Percentiles rank a stretch among this genome's conserved stretches.
These are phyloP conservation scores for Cerceris ruficornis DNA, from an alignment of 2,888 invertebrate species.

Conservation along the genomic window DNA sequence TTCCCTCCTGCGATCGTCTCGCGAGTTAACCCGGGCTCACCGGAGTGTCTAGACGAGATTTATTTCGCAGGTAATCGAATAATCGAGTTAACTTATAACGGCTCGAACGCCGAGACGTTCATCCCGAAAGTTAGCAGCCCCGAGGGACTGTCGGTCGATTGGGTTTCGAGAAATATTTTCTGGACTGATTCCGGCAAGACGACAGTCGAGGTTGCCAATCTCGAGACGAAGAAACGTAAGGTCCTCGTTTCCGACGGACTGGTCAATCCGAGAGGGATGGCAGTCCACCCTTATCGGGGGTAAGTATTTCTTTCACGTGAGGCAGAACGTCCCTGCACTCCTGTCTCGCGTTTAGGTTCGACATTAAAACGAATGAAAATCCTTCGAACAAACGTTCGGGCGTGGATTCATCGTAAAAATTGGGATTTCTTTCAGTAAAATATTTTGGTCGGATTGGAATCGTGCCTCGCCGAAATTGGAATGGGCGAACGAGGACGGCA, in stretches of 20 bases:
- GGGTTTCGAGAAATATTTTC: conserved; percentile 95
- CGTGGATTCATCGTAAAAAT: background rate
- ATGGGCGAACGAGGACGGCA: conserved; percentile 96
- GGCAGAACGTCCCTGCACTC: background rate
- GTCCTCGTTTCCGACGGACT: conserved; percentile 90
- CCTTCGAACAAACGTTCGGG: too few species aligned
- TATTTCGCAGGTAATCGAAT: conserved; percentile 71
- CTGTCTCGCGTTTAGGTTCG: too few species aligned
- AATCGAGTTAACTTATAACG: conserved; percentile 75
- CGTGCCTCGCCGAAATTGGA: conserved; percentile 95
- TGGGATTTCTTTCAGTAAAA: conserved; percentile 85
- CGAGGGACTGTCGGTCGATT: conserved; percentile 97
- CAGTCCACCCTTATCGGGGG: conserved; percentile 95
- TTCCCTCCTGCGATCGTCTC: background rate
- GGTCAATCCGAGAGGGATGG: conserved; percentile 96
- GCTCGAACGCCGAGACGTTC: conserved; percentile 72
- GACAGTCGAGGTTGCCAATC: conserved; percentile 94
- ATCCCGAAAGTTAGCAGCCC: conserved; percentile 90
- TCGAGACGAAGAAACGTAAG: conserved; percentile 89
- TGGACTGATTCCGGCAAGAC: conserved; percentile 97
- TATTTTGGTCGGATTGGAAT: conserved; percentile 99
- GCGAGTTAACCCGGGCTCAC: background rate
- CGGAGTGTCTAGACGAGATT: conserved; percentile 31
- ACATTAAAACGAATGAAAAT: background rate
- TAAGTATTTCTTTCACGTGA: conserved; percentile 77